Percentiles rank a stretch among this genome's conserved stretches.
These are phyloP conservation scores for Cebus imitator DNA, from an alignment of 2,113 vertebrate genomes.

Conservation along the genomic window DNA sequence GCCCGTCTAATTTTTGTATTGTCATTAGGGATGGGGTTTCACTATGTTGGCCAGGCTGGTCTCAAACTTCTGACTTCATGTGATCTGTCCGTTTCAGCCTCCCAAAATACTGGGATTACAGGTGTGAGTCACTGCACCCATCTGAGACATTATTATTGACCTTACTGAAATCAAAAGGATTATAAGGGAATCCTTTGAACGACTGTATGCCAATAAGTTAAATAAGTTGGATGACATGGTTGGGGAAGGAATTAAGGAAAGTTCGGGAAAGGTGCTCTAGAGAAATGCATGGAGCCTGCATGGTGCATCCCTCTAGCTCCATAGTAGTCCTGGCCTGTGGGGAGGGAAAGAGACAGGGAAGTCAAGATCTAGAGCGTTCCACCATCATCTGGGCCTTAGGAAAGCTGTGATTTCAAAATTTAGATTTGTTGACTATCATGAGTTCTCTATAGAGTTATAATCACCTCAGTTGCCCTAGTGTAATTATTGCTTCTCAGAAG, in stretches of 20 bases:
- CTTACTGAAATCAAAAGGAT: background rate
- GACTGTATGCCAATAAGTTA: background rate
- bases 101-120: no score
- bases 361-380: rapidly evolving
- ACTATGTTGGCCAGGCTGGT: no score
- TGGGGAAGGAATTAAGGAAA: no score
- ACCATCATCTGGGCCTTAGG: background rate
- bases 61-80: no score
- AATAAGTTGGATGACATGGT: rapidly evolving
- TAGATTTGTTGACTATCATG: background rate
- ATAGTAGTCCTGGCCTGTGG: no score
- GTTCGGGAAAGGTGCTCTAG: background rate
- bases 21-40: no score
- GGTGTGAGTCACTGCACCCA: no score
- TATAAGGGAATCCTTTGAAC: no score
- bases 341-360: no score
- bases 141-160: background rate
- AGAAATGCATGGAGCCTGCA: rapidly evolving
- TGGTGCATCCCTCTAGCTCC: no score
- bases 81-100: no score
- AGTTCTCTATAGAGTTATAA: background rate
- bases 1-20: no score
- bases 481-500: background rate
- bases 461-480: background rate
- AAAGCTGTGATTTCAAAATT: background rate